phyloP scores from a whole-genome alignment of 2,888 invertebrate genomes.

The Patella ulyssiponensis region DNA sequence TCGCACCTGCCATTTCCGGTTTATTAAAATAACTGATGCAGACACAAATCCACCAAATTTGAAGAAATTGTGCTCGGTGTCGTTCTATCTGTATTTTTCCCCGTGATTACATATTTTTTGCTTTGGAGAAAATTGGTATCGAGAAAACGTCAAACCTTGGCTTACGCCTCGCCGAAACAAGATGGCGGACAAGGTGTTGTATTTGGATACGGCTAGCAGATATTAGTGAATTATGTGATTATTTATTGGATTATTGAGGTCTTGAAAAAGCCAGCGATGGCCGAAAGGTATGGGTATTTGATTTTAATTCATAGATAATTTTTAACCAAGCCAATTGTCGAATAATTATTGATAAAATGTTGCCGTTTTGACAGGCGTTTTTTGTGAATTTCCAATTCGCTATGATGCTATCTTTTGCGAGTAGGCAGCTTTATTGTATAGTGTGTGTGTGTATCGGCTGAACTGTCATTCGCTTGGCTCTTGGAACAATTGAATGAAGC shows the following conservation, averaged over 20 bases:
- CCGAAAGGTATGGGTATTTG: slow-evolving; percentile 31
- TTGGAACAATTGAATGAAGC: too few relatives aligned
- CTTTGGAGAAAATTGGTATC: too few relatives aligned
- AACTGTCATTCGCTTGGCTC: background rate
- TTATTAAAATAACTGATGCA: background rate
- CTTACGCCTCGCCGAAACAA: background rate
- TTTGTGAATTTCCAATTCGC: background rate
- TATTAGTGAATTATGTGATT: slow-evolving; percentile 17
- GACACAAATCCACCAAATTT: background rate
- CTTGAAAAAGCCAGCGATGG: slow-evolving; percentile 25
- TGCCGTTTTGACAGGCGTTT: background rate
- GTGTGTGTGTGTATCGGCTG: background rate
- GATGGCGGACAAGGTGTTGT: background rate
- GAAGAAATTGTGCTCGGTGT: too few relatives aligned
- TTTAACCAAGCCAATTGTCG: background rate
- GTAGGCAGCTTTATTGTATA: too few relatives aligned
- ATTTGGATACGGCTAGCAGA: slow-evolving; percentile 9
- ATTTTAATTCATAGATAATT: slow-evolving; percentile 6
- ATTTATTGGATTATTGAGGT: slow-evolving; percentile 18
- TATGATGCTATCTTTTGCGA: too few relatives aligned
- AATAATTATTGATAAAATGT: background rate
- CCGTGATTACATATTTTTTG: too few relatives aligned
- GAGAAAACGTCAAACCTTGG: background rate
- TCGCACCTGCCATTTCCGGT: slow-evolving; percentile 3
- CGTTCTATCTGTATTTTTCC: too few relatives aligned